These are phyloP conservation scores for Agrochola lychnidis DNA, from an alignment of 2,888 invertebrate species.

Conservation along the genomic window DNA sequence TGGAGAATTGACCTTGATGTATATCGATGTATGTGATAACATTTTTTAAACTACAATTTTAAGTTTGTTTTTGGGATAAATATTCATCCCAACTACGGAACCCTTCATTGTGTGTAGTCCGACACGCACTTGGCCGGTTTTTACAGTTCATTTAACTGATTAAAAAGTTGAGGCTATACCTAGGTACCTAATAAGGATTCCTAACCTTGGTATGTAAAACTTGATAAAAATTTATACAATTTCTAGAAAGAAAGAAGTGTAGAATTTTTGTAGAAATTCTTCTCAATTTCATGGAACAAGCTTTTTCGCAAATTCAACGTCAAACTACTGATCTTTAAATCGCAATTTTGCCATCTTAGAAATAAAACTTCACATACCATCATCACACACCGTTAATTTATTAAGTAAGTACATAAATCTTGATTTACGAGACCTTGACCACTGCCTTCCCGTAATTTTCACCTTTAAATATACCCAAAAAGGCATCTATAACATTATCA, in stretches of 20 bases:
- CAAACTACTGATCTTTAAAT: not conserved
- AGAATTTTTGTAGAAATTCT: not conserved
- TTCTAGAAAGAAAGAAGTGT: not conserved
- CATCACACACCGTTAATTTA: not conserved
- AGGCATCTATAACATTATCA: conserved; percentile 92
- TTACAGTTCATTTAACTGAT: not conserved
- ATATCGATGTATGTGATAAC: no score
- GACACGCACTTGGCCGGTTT: no score
- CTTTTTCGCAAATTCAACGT: not conserved
- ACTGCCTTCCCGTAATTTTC: conserved; percentile 80
- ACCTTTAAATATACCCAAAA: conserved; percentile 90
- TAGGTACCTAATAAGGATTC: not conserved
- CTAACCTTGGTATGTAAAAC: not conserved
- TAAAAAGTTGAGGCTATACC: not conserved
- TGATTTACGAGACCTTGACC: conserved; percentile 8
- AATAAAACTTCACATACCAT: not conserved
- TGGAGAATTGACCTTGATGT: no score
- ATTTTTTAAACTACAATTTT: no score
- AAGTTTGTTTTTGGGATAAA: no score
- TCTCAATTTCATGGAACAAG: not conserved
- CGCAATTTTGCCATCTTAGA: not conserved
- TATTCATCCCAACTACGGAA: no score
- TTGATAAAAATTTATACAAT: not conserved
- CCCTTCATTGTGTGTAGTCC: no score
- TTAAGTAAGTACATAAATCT: not conserved